Conservation (phyloP, 1,140 invertebrate genomes). For the Probaryconus sp. region DNA sequence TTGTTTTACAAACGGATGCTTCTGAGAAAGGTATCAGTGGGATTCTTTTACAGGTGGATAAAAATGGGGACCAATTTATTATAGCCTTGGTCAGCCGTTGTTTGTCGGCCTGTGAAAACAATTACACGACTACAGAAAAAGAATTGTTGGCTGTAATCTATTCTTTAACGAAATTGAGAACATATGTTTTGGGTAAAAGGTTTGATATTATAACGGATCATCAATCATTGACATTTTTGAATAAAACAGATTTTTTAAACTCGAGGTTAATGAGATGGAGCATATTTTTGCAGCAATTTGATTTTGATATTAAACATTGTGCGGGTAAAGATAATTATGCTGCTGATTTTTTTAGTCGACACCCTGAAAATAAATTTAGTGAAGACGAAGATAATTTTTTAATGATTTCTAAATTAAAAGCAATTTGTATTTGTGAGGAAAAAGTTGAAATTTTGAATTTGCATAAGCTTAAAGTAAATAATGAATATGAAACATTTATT, state of each 20-base stretch:
- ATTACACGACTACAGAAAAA: constrained; percentile 1
- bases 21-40: background rate
- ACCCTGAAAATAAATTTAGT: background rate
- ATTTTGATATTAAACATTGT: background rate
- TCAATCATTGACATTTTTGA: background rate
- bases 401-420: background rate
- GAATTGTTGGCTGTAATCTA: constrained; percentile 1
- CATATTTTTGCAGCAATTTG: background rate
- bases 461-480: too few species aligned
- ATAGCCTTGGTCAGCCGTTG: constrained; percentile 2
- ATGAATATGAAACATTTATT: too few species aligned
- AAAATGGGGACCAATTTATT: background rate
- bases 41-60: background rate
- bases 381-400: background rate
- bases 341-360: constrained; percentile 5
- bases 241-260: background rate
- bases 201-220: constrained; percentile 4
- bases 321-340: background rate
- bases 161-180: background rate
- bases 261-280: background rate
- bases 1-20: constrained; percentile 11
- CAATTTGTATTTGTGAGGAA: background rate
- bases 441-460: background rate
- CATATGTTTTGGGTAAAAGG: background rate
- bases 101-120: background rate